Base-by-base conservation (phyloP, 2,888 invertebrate genomes). In the Brachylomia viminalis region DNA sequence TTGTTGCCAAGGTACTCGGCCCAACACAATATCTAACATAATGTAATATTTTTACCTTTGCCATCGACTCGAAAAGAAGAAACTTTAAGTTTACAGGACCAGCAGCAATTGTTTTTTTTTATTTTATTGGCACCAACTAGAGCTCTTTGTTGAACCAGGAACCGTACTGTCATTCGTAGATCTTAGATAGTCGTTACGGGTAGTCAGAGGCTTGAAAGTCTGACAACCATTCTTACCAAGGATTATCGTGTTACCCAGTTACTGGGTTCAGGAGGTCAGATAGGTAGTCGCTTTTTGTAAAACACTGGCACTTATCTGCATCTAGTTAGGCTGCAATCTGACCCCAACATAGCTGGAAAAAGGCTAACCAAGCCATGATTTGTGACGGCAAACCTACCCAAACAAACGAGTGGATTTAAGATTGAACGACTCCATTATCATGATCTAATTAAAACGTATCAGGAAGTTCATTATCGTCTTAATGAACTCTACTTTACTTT, bases 391-490 rank as follows among this genome's bases (percentile, higher is more conserved):
- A 23, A 38, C 17, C 17, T n/a, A 45, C 17, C 17, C 13, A 68
- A 54, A 68, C 47, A 65, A 52, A 47, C 13, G 17, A 52, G 30
- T 15, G 15, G 54, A 54, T 56, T 69, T 15, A 49, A 59, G 58
- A 68, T 54, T 27, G 17, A 56, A 56, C 33, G 45, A 71, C 56
- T 73, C 11, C 47, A 67, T 83, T 79, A 83, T 67, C 75, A 61
- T 68, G 70, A 82, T 73, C 67, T 71, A 64, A 86, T 84, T 86
- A 73, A 73, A 82, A 82, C 54, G 82, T 77, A 62, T 74, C 73
- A 64, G 58, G 62, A 82, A 61, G 49, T 79, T 86, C 59, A 86
- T 84, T 83, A 76, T 17, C 45, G 65, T 27, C 38, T 59, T 83
- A 83, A 86, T 79, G 65, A 79, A 68, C 38, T 27, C 58, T 49